Percentiles rank a stretch among this genome's conserved stretches.
Conservation (phyloP, 2,113 vertebrate species). For the Sylvietta virens region DNA sequence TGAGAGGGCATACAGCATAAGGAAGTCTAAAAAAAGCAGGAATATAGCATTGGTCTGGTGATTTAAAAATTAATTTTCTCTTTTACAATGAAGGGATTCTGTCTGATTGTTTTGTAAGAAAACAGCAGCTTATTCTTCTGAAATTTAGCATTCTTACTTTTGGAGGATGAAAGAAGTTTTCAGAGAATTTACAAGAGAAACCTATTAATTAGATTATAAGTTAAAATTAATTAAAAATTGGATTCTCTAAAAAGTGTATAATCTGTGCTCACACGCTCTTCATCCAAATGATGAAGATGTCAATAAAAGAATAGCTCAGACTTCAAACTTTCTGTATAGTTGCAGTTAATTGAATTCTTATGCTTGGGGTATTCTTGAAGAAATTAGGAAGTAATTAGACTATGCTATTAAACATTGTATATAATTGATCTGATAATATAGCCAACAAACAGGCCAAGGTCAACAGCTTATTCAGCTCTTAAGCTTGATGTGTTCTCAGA, state of each 20-base stretch:
- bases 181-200: neutral
- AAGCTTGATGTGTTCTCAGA: neutral
- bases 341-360: conserved; percentile 47
- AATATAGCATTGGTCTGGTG: neutral
- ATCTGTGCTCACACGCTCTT: neutral
- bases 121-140: neutral
- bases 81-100: neutral
- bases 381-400: conserved; percentile 48
- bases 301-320: conserved; percentile 7
- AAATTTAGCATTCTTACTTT: neutral
- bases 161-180: neutral
- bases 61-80: neutral
- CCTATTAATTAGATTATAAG: neutral
- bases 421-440: conserved; percentile 18
- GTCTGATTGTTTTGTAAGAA: neutral
- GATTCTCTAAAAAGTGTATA: conserved; percentile 24
- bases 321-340: conserved; percentile 19
- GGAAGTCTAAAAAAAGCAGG: neutral
- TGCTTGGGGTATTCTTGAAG: conserved; percentile 42
- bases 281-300: neutral
- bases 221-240: conserved; percentile 38
- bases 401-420: conserved; percentile 32
- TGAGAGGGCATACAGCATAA: neutral
- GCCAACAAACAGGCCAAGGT: conserved; percentile 15
- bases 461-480: conserved; percentile 34